Base-by-base conservation (phyloP, 2,113 vertebrate species). In the Amblyopsis rosae region DNA sequence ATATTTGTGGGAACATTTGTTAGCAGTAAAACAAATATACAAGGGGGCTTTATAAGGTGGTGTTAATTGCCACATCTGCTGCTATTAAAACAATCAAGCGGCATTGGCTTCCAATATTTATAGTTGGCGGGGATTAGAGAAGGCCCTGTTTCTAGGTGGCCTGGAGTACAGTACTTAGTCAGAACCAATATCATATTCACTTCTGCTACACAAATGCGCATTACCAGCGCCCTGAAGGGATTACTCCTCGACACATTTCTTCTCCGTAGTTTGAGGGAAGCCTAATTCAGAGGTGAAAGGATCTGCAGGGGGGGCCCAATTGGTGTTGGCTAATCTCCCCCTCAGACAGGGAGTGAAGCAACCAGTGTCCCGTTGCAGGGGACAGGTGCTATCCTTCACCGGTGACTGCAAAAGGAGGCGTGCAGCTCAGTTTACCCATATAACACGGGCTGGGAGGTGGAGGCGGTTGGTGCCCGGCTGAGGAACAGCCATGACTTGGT, bases 11-110 rank as follows among this genome's bases (percentile, higher is more conserved):
- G 90, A 93, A 93, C 90, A 91, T 92, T 91, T 92, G 92, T 91
- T 90, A 90, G 89, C 86, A 83, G 85, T 91, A 91, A 93, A 93
- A 90, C 88, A 93, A 92, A 94, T 91, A 93, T 76, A 90, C 91
- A 87, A 83, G 75, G 77, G 71, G 58, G 79, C 87, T 91, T 92
- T 91, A 92, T 88, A 92, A 91, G 84, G 88, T 88, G 90, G 88
- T 92, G 92, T 92, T 93, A 94, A 93, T 93, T 91, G 88, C 88
- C 89, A 91, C 90, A 94, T 94, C 90, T 94, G 91, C 83, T 92
- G 82, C 89, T 92, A 91, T 92, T 92, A 91, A 93, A 94, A 93
- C 90, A 93, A 93, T 91, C 90, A 91, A 88, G 87, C 54, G 59
- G 77, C 81, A 17, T 41, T 55, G 41, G 80, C 79, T 88, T 91